Percentiles rank a stretch among this genome's conserved stretches.
These are phyloP conservation scores for Sebastes trivittatus DNA, from an alignment of 2,797 vertebrate genomes.

Conservation along the genomic window DNA sequence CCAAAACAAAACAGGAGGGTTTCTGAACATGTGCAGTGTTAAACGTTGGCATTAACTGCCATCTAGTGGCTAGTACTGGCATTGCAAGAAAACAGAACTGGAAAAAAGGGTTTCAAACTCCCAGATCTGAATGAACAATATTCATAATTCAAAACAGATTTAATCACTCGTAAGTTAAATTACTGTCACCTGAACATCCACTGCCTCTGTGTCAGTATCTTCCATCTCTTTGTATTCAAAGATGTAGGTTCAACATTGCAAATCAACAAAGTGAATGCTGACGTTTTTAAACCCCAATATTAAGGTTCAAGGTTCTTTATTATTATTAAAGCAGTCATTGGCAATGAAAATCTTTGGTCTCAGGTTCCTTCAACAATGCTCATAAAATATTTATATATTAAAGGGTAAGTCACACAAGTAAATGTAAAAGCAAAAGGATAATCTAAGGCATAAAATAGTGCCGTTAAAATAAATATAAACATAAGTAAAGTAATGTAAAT, in stretches of 20 bases:
- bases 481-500: no score
- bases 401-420: no score
- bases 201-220: neutral
- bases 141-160: neutral
- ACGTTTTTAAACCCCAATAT: neutral
- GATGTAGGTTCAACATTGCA: neutral
- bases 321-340: no score
- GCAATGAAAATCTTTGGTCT: no score
- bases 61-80: conserved; percentile 61
- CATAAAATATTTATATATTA: no score
- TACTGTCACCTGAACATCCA: neutral
- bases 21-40: neutral
- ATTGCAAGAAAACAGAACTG: neutral
- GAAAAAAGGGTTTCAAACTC: neutral
- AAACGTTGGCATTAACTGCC: conserved; percentile 63
- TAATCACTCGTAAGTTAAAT: neutral
- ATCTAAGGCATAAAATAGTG: no score
- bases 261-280: neutral
- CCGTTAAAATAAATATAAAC: no score
- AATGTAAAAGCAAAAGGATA: no score
- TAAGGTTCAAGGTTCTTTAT: no score
- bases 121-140: neutral
- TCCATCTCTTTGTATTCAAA: neutral
- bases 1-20: conserved; percentile 8
- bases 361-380: no score